Evolutionary conservation across 2,113 vertebrate species (phyloP).

Genomic region (Plecotus auritus): DNA sequence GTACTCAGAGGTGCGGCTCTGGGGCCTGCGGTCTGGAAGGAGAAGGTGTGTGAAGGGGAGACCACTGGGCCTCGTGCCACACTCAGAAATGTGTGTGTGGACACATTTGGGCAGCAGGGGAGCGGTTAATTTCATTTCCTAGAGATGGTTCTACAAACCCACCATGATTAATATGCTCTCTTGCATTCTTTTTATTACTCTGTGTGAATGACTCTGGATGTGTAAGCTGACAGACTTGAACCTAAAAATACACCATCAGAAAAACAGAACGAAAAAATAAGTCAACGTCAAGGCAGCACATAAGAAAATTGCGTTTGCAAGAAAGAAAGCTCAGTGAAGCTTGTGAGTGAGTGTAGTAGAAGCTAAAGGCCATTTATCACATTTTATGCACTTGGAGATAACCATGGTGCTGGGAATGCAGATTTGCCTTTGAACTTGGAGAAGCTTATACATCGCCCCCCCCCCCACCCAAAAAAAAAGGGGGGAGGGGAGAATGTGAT

Average conservation of each 20-base stretch:
- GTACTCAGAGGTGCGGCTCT: fast-evolving
- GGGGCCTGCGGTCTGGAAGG: background rate
- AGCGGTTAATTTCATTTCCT: background rate
- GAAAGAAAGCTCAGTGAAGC: background rate
- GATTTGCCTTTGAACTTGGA: slow-evolving; percentile 9
- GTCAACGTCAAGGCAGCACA: slow-evolving; percentile 21
- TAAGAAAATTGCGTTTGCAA: background rate
- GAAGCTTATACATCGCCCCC: background rate
- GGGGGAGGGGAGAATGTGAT: background rate
- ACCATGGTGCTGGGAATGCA: background rate
- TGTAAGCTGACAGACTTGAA: background rate
- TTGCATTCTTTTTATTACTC: background rate
- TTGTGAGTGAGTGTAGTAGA: background rate
- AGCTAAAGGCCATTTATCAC: slow-evolving; percentile 25
- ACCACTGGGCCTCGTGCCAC: background rate
- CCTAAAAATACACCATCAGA: slow-evolving; percentile 6
- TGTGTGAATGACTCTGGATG: background rate
- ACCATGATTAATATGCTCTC: background rate
- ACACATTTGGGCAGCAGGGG: background rate
- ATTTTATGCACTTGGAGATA: background rate
- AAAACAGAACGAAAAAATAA: slow-evolving; percentile 43
- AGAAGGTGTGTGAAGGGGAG: background rate
- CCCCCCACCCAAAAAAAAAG: background rate
- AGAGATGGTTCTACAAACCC: background rate
- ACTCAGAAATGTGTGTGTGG: background rate